Conservation (phyloP, 2,888 invertebrate genomes). For the Baronia brevicornis region DNA sequence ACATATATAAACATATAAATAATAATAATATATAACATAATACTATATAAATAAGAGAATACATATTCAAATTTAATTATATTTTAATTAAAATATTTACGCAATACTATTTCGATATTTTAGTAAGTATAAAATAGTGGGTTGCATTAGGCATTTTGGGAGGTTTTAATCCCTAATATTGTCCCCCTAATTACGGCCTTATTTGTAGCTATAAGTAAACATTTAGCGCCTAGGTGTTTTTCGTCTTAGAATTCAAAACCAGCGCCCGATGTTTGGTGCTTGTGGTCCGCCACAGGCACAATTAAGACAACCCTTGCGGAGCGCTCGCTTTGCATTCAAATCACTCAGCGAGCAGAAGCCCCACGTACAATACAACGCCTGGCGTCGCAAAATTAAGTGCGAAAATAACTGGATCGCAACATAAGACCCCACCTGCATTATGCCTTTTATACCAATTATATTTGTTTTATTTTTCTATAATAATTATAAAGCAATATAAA, state of each 20-base stretch:
- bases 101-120: too few species aligned
- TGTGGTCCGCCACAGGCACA: slow-evolving; percentile 51
- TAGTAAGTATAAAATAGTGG: too few species aligned
- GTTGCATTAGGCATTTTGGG: too few species aligned
- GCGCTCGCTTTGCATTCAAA: slow-evolving; percentile 65
- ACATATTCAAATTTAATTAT: too few species aligned
- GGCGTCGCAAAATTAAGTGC: slow-evolving; percentile 61
- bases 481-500: too few species aligned
- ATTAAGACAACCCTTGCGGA: slow-evolving; percentile 61
- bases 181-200: too few species aligned
- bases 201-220: neutral
- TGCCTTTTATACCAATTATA: slow-evolving; percentile 24
- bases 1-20: too few species aligned
- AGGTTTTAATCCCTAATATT: too few species aligned
- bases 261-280: slow-evolving; percentile 18
- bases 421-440: slow-evolving; percentile 38
- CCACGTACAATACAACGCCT: slow-evolving; percentile 57
- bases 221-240: slow-evolving; percentile 3
- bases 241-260: slow-evolving; percentile 4
- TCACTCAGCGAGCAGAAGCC: slow-evolving; percentile 51
- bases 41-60: too few species aligned
- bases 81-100: too few species aligned
- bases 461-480: too few species aligned
- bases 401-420: slow-evolving; percentile 53
- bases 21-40: too few species aligned